Conservation (phyloP, 2,797 vertebrate species). For the Nannoperca obscura region DNA sequence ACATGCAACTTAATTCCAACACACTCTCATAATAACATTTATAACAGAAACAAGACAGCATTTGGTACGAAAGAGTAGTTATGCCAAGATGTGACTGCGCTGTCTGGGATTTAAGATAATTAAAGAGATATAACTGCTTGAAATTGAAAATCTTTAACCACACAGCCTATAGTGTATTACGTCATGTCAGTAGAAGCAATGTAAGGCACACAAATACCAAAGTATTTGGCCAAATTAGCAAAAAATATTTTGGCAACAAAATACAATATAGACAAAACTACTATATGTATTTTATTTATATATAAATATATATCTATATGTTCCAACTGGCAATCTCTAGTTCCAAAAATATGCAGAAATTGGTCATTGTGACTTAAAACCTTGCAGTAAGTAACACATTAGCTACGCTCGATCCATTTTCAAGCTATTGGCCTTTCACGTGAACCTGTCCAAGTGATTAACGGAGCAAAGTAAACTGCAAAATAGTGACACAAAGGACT, state of each 20-base stretch:
- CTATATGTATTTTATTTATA: too few species aligned
- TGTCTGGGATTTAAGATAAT: neutral
- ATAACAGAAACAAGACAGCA: neutral
- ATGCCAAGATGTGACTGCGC: neutral
- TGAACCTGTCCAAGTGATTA: constrained; percentile 52
- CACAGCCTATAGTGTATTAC: neutral
- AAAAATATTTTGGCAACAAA: too few species aligned
- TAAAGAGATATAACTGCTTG: neutral
- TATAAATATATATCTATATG: too few species aligned
- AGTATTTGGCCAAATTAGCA: too few species aligned
- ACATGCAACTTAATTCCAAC: neutral
- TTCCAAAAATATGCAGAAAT: neutral
- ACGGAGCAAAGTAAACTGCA: constrained; percentile 62
- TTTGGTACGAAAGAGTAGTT: neutral
- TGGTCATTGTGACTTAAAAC: constrained; percentile 6
- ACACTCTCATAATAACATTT: neutral
- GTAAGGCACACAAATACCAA: too few species aligned
- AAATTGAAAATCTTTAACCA: neutral
- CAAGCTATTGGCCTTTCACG: constrained; percentile 60
- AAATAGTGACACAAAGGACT: constrained; percentile 59
- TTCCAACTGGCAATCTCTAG: neutral
- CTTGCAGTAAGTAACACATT: constrained; percentile 21
- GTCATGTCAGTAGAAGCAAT: neutral
- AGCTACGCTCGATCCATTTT: constrained; percentile 43
- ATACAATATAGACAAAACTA: neutral